These are phyloP conservation scores for Lepidurus arcticus DNA, from an alignment of 1,140 invertebrate genomes.

Conservation along the genomic window DNA sequence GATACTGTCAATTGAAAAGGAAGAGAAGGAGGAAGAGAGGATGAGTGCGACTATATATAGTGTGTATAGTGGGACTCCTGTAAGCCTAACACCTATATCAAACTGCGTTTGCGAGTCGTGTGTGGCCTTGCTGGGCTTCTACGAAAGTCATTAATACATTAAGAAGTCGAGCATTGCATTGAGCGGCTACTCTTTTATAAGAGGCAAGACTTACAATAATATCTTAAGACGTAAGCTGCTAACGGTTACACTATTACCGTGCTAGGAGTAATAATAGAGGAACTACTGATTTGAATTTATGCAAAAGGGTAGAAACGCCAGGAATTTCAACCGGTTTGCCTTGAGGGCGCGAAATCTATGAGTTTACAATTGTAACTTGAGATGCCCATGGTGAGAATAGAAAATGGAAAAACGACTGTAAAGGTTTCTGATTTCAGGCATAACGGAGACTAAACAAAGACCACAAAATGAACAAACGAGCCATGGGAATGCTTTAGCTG, in stretches of 20 bases:
- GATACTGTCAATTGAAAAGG: neutral
- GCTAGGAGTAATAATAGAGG: too few species aligned
- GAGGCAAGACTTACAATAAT: too few species aligned
- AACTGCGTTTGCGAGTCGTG: too few species aligned
- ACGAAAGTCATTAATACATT: too few species aligned
- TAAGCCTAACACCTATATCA: too few species aligned
- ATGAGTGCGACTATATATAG: neutral
- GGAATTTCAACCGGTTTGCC: neutral
- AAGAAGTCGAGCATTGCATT: too few species aligned
- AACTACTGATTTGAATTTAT: too few species aligned
- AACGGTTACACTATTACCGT: too few species aligned
- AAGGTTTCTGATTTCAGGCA: conserved; percentile 18
- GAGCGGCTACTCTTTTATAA: too few species aligned
- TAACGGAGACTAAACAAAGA: conserved; percentile 12
- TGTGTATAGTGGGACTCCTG: too few species aligned
- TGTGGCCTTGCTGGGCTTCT: too few species aligned
- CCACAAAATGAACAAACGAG: conserved; percentile 6
- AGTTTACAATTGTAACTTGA: conserved; percentile 14
- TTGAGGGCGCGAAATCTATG: conserved; percentile 1
- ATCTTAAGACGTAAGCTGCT: too few species aligned
- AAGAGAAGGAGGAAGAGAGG: neutral
- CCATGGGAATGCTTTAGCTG: neutral
- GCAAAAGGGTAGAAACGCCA: neutral
- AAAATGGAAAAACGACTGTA: conserved; percentile 16
- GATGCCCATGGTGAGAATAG: conserved; percentile 17